Conservation (phyloP, 92 coral and sea anemone genomes). For the Bergia sp. region DNA sequence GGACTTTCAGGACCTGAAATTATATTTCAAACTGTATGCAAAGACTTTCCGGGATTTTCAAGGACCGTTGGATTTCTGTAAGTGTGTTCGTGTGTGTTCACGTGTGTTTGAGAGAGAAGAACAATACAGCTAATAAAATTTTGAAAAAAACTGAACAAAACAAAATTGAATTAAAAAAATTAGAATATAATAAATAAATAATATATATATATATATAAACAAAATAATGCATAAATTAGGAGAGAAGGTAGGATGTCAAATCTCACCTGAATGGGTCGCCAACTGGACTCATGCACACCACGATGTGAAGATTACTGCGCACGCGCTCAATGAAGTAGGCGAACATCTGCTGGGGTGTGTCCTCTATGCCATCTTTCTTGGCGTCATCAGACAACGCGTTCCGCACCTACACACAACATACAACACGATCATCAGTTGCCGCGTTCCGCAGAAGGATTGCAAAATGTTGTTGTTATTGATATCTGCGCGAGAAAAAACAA, state of each 20-base stretch:
- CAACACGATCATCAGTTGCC: not conserved
- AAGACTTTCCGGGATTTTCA: too few relatives aligned
- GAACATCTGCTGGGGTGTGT: slow-evolving; percentile 95
- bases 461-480: too few relatives aligned
- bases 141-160: too few relatives aligned
- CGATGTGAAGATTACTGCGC: slow-evolving; percentile 93
- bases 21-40: too few relatives aligned
- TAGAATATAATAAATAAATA: not conserved
- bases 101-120: not conserved
- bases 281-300: slow-evolving; percentile 98
- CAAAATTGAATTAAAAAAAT: too few relatives aligned
- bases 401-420: slow-evolving; percentile 68
- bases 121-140: too few relatives aligned
- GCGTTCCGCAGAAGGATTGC: not conserved
- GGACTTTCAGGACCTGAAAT: too few relatives aligned
- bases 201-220: too few relatives aligned
- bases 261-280: slow-evolving; percentile 98
- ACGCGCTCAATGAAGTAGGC: slow-evolving; percentile 94
- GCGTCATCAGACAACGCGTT: slow-evolving; percentile 88
- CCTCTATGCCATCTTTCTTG: slow-evolving; percentile 84
- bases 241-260: too few relatives aligned
- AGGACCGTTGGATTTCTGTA: too few relatives aligned
- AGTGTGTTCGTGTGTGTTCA: too few relatives aligned
- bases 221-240: not conserved
- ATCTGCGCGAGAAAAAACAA: too few relatives aligned